These are phyloP conservation scores for Carpatolechia fugitivella DNA, from an alignment of 2,888 invertebrate genomes.

Conservation along the genomic window DNA sequence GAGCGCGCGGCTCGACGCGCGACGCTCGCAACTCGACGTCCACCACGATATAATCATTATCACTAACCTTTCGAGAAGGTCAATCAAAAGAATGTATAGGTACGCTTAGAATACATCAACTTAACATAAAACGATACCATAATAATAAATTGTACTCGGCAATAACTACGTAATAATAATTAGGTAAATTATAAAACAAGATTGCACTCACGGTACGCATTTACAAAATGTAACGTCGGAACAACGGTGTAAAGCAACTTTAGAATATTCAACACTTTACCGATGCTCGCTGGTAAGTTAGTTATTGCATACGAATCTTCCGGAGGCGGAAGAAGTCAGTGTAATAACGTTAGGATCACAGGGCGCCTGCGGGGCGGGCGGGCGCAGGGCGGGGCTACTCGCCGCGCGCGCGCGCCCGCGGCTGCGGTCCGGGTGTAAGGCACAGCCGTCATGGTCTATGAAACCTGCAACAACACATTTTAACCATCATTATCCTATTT, in stretches of 20 bases:
- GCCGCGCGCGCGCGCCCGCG: constrained; percentile 32
- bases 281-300: constrained; percentile 44
- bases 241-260: constrained; percentile 55
- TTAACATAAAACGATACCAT: constrained; percentile 65
- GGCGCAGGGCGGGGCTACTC: constrained; percentile 20
- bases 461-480: constrained; percentile 57
- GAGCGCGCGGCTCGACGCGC: constrained; percentile 36
- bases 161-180: constrained; percentile 53
- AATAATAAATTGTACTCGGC: constrained; percentile 66
- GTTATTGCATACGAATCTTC: constrained; percentile 58
- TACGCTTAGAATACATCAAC: constrained; percentile 73
- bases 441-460: constrained; percentile 79
- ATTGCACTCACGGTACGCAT: constrained; percentile 57
- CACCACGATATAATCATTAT: constrained; percentile 70
- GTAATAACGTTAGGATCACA: constrained; percentile 53
- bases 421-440: constrained; percentile 37
- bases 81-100: constrained; percentile 78
- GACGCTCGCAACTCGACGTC: constrained; percentile 53
- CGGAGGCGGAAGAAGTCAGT: constrained; percentile 55
- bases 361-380: constrained; percentile 34
- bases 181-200: constrained; percentile 48
- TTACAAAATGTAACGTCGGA: constrained; percentile 50
- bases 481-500: too few relatives aligned
- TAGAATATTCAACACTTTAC: constrained; percentile 73
- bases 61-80: constrained; percentile 79